A percentile compares a stretch with the other conserved stretches of the same genome.
Conservation (phyloP, 64 coral and sea anemone species). For the Pocillopora damicornis region DNA sequence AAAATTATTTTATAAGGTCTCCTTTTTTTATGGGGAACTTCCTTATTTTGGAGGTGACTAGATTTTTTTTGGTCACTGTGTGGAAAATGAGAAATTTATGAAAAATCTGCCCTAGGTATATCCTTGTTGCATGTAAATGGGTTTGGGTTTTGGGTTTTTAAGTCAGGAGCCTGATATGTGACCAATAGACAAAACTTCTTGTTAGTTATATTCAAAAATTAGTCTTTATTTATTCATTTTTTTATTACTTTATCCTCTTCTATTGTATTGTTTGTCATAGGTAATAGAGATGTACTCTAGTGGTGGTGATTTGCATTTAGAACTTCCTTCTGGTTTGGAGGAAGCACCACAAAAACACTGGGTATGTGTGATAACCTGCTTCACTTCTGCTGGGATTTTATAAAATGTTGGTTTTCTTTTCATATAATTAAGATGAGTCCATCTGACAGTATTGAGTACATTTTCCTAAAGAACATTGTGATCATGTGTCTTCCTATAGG, state of each 20-base stretch:
- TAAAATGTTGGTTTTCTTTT: too few relatives aligned
- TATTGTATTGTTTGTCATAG: slow-evolving; percentile 26
- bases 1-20: too few relatives aligned
- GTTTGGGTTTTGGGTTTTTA: too few relatives aligned
- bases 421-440: background rate
- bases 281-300: slow-evolving; percentile 99
- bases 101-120: too few relatives aligned
- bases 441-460: background rate
- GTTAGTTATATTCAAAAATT: too few relatives aligned
- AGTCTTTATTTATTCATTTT: background rate
- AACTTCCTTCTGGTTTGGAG: slow-evolving; percentile 89
- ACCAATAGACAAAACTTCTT: background rate
- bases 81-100: too few relatives aligned
- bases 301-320: slow-evolving; percentile 93
- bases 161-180: too few relatives aligned
- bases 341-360: slow-evolving; percentile 96
- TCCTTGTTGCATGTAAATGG: background rate
- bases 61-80: too few relatives aligned
- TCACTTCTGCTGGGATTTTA: background rate
- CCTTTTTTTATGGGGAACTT: too few relatives aligned
- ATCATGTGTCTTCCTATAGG: slow-evolving; percentile 19
- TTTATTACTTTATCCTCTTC: background rate
- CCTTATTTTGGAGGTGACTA: too few relatives aligned
- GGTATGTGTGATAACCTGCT: slow-evolving; percentile 34
- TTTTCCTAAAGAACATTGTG: background rate